Evolutionary conservation across 2,888 invertebrate species (phyloP).

Genomic region (Physocephala rufipes): DNA sequence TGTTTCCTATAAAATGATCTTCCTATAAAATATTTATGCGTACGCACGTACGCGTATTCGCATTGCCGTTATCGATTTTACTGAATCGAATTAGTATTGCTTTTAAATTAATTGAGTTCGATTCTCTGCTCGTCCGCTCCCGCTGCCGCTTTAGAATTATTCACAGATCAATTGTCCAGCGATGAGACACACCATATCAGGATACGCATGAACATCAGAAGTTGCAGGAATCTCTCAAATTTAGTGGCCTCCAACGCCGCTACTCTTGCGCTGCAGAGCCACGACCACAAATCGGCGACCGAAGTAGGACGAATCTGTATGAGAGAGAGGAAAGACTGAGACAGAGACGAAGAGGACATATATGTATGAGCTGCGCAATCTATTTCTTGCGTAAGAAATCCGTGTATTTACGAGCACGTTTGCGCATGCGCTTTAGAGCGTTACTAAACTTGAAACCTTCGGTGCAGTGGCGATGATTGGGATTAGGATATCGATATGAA

Average conservation of each 20-base stretch:
- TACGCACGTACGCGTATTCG: too few relatives aligned
- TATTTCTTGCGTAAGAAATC: constrained; percentile 65
- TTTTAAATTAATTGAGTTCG: background rate
- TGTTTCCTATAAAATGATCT: too few relatives aligned
- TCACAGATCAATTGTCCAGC: background rate
- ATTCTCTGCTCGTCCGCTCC: background rate
- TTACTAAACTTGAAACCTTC: constrained; percentile 63
- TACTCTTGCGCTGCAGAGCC: constrained; percentile 49
- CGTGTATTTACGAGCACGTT: constrained; percentile 65
- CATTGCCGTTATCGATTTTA: too few relatives aligned
- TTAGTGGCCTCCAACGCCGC: constrained; percentile 40
- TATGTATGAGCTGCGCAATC: constrained; percentile 26
- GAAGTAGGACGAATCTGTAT: constrained; percentile 56
- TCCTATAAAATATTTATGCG: too few relatives aligned
- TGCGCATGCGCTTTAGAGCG: constrained; percentile 62
- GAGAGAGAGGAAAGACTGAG: constrained; percentile 30
- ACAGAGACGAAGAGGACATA: background rate
- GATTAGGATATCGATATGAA: constrained; percentile 51
- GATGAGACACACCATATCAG: constrained; percentile 9
- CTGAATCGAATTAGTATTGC: background rate
- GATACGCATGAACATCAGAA: constrained; percentile 16
- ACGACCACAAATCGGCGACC: constrained; percentile 60
- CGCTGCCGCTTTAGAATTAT: background rate
- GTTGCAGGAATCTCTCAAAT: constrained; percentile 14
- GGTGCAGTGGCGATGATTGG: constrained; percentile 55